phyloP scores from a whole-genome alignment of 2,888 invertebrate genomes.

The Timandra comae region DNA sequence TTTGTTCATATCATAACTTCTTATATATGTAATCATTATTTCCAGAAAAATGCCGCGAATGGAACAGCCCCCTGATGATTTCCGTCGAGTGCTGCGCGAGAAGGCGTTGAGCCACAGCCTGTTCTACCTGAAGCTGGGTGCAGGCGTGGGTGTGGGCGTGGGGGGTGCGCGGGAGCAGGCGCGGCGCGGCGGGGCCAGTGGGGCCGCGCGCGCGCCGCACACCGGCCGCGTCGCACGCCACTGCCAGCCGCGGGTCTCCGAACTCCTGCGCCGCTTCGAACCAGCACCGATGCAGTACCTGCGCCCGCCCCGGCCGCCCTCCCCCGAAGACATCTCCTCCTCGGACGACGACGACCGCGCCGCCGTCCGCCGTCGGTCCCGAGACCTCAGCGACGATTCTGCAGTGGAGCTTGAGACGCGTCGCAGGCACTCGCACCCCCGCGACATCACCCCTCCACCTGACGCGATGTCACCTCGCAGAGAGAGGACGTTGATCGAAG shows the following conservation, averaged over 20 bases:
- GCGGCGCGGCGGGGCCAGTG: slow-evolving; percentile 40
- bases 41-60: slow-evolving; percentile 57
- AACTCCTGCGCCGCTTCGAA: slow-evolving; percentile 62
- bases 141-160: slow-evolving; percentile 49
- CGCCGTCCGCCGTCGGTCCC: slow-evolving; percentile 62
- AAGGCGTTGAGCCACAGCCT: slow-evolving; percentile 70
- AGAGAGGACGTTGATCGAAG: slow-evolving; percentile 66
- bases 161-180: slow-evolving; percentile 29
- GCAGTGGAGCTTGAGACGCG: slow-evolving; percentile 74
- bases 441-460: slow-evolving; percentile 58
- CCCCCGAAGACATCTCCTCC: slow-evolving; percentile 61
- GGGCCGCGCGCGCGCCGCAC: slow-evolving; percentile 55
- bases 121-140: slow-evolving; percentile 67
- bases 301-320: slow-evolving; percentile 58
- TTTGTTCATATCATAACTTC: too few species aligned
- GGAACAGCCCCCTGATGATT: slow-evolving; percentile 60
- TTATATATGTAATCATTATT: too few species aligned
- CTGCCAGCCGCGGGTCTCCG: slow-evolving; percentile 64
- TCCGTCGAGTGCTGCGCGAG: slow-evolving; percentile 66
- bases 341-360: slow-evolving; percentile 70
- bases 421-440: slow-evolving; percentile 60
- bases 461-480: slow-evolving; percentile 59
- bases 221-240: slow-evolving; percentile 52
- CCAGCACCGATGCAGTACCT: slow-evolving; percentile 70
- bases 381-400: slow-evolving; percentile 73